A percentile compares a stretch with the other conserved stretches of the same genome.
These are phyloP conservation scores for Brienomyrus longianalis DNA, from an alignment of 2,113 vertebrate species.

Conservation along the genomic window DNA sequence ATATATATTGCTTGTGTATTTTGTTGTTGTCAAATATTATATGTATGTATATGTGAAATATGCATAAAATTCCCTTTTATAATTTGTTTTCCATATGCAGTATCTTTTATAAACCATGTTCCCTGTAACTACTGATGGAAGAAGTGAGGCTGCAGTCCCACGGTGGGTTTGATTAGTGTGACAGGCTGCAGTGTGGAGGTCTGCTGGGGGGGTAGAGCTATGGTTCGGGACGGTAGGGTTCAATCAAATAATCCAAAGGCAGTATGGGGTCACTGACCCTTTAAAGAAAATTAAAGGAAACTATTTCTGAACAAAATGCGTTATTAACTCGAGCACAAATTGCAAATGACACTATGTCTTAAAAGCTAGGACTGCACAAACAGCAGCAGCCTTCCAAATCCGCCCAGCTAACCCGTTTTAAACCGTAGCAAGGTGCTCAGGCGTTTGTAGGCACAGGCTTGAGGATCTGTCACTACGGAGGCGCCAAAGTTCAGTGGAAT, in stretches of 20 bases:
- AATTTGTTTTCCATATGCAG: background rate
- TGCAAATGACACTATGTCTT: background rate
- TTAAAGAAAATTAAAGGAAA: background rate
- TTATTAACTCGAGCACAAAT: background rate
- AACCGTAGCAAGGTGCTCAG: background rate
- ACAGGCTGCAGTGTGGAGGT: background rate
- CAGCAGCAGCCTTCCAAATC: background rate
- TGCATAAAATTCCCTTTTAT: background rate
- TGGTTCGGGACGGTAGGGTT: background rate
- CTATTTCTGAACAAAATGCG: background rate
- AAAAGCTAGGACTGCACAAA: background rate
- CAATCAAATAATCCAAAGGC: background rate
- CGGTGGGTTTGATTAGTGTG: background rate
- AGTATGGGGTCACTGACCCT: background rate
- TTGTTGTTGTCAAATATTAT: background rate
- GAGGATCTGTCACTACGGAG: background rate
- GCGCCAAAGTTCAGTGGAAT: background rate
- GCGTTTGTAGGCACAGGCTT: background rate
- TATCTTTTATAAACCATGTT: background rate
- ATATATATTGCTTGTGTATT: background rate
- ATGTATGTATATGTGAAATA: background rate
- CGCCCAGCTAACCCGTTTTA: background rate
- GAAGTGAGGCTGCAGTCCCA: background rate
- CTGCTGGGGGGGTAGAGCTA: background rate
- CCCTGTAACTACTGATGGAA: background rate